Percentiles rank a stretch among this genome's conserved stretches.
Conservation (phyloP, 1,140 invertebrate genomes). For the Solenopsis fugax region DNA sequence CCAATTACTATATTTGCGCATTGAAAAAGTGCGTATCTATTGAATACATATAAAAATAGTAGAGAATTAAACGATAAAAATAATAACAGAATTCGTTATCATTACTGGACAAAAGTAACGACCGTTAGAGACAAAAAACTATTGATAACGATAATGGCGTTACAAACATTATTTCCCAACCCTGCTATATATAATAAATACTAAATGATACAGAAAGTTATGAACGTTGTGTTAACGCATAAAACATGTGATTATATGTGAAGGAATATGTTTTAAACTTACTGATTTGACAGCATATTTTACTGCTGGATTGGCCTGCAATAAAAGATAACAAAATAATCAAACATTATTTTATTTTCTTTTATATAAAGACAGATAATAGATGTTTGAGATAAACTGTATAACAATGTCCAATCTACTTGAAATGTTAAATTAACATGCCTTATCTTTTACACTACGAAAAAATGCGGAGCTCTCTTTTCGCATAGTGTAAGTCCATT, state of each 20-base stretch:
- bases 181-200: no score
- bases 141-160: no score
- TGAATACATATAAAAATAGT: no score
- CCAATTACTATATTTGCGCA: no score
- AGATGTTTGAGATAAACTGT: background rate
- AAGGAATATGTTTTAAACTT: conserved; percentile 81
- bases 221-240: background rate
- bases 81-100: no score
- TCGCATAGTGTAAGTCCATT: conserved; percentile 90
- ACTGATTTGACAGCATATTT: conserved; percentile 94
- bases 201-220: conserved; percentile 44
- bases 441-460: conserved; percentile 92
- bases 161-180: no score
- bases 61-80: no score
- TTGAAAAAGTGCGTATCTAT: no score
- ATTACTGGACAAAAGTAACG: no score
- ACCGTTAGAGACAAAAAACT: no score
- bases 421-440: conserved; percentile 78
- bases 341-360: conserved; percentile 1
- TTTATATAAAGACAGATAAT: conserved; percentile 19
- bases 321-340: conserved; percentile 73
- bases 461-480: conserved; percentile 91
- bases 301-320: conserved; percentile 93
- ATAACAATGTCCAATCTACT: background rate
- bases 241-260: background rate